phyloP scores from a whole-genome alignment of 2,797 vertebrate species.

The Sebastolobus alascanus region DNA sequence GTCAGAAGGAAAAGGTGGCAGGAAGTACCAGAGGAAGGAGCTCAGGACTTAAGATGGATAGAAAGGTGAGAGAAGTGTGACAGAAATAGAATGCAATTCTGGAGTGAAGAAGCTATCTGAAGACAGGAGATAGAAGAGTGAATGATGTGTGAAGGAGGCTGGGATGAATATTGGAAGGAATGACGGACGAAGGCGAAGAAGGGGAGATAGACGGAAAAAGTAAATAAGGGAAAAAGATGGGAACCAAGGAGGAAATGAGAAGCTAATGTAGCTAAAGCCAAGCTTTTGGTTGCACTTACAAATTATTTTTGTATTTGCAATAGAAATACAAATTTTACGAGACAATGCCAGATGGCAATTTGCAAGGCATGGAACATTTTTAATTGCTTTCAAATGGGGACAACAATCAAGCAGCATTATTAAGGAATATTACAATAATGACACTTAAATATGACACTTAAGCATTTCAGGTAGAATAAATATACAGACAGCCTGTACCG shows the following conservation, averaged over 20 bases:
- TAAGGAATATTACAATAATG: background rate
- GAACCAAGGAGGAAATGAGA: background rate
- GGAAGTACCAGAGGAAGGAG: slow-evolving; percentile 20
- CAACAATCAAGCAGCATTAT: slow-evolving; percentile 12
- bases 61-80: slow-evolving; percentile 38
- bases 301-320: background rate
- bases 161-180: slow-evolving; percentile 4
- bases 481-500: background rate
- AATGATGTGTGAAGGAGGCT: slow-evolving; percentile 19
- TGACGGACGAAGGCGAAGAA: background rate
- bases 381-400: background rate
- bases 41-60: slow-evolving; percentile 34
- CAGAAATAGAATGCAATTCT: slow-evolving; percentile 30
- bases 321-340: background rate
- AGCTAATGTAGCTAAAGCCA: background rate
- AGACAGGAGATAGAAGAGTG: slow-evolving; percentile 25
- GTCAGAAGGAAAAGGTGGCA: slow-evolving; percentile 31
- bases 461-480: background rate
- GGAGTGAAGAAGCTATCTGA: slow-evolving; percentile 18
- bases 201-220: background rate
- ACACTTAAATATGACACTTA: background rate
- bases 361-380: background rate
- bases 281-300: background rate
- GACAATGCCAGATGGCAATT: background rate
- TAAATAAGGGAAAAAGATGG: background rate